Percentiles rank a stretch among this genome's conserved stretches.
phyloP scores from a whole-genome alignment of 2,797 vertebrate species.

The Aythya fuligula region DNA sequence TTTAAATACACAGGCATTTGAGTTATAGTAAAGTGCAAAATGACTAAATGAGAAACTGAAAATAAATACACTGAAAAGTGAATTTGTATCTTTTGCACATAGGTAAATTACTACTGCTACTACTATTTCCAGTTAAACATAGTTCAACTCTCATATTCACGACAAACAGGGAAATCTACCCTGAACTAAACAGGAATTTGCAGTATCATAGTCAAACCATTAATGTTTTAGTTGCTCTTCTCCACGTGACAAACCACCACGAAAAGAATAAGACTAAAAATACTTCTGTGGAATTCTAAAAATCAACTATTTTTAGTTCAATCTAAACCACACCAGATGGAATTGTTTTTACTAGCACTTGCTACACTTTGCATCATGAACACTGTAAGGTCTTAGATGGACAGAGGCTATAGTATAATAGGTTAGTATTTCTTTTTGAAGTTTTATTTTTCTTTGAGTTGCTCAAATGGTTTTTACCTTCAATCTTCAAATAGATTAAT shows the following conservation, averaged over 20 bases:
- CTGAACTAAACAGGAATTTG: not conserved
- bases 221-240: not conserved
- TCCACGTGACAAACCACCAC: not conserved
- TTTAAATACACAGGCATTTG: not conserved
- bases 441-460: not conserved
- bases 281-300: not conserved
- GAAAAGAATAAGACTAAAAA: not conserved
- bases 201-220: not conserved
- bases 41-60: not conserved
- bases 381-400: not conserved
- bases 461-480: not conserved
- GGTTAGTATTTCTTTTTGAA: not conserved
- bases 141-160: not conserved
- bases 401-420: not conserved
- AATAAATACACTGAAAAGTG: not conserved
- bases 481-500: not conserved
- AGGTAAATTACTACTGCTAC: not conserved
- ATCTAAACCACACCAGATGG: not conserved
- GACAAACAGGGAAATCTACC: not conserved
- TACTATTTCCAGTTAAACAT: not conserved
- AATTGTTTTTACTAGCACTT: not conserved
- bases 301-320: not conserved
- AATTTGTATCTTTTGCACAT: not conserved
- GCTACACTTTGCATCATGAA: not conserved
- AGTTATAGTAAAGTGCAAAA: conserved; percentile 7